Evolutionary conservation across 2,797 vertebrate species (phyloP), one percentile per base, ranked within the genome.

Genomic region (Meda fulgida): DNA sequence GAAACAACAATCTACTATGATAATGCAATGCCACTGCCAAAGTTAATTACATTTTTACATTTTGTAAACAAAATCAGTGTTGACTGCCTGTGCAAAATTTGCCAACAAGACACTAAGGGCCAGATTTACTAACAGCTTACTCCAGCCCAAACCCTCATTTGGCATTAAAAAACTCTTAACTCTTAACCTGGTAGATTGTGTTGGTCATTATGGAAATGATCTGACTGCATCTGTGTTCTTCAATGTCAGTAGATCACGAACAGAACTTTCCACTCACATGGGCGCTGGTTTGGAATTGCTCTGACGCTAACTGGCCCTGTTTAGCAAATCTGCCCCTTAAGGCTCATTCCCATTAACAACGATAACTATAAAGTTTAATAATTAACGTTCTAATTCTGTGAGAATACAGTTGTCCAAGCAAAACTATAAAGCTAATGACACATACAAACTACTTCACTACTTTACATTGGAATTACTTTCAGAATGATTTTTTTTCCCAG

Each of bases 31-130:
- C 34, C 75, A 36, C 34, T 0, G 23, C 1, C n/a, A 78, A 60
- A 60, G 23, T 40, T 48, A 78, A 78, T 16, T 9, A 46, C 1
- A 19, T 38, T 70, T 31, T 13, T 6, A 34, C 5, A 75, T 53
- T 75, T 75, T 55, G 10, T 53, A 75, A 53, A 76, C 13, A 75
- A 76, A 76, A 76, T 36, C 19, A 23, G 48, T 36, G 29, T 23
- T 75, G 72, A 3, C 29, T 53, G 3, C 48, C 29, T 34, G 46
- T 34, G 72, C 29, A 73, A 21, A 51, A 31, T 31, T 51, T 31
- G 71, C 29, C 71, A 31, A 9, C 2, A 31, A 19, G 43, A 73
- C 70, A 48, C 43, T 73, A 31, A 48, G 46, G 16, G 16, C 46
- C 46, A 48, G 46, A 48, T 48, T 48, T 16, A 48, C 46, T 48